These are phyloP conservation scores for Crematogaster levior DNA, from an alignment of 2,888 invertebrate genomes.

Conservation along the genomic window DNA sequence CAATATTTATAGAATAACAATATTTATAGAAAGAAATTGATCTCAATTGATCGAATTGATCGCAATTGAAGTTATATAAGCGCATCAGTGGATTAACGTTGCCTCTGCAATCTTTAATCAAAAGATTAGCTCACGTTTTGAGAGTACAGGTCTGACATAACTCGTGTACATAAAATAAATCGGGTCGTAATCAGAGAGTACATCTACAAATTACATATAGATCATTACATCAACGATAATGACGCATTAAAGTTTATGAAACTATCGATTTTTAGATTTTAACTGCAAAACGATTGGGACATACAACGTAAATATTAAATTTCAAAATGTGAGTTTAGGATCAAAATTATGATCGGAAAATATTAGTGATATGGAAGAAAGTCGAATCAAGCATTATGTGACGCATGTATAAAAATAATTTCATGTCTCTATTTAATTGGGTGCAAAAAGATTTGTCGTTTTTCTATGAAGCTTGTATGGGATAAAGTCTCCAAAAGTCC, in stretches of 20 bases:
- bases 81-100: background rate
- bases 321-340: background rate
- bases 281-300: background rate
- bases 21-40: background rate
- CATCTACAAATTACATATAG: constrained; percentile 61
- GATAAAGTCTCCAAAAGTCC: background rate
- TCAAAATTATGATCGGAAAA: background rate
- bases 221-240: constrained; percentile 10
- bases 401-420: background rate
- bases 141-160: background rate
- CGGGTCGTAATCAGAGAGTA: constrained; percentile 21
- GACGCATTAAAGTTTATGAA: constrained; percentile 11
- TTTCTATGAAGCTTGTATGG: background rate
- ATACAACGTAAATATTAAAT: background rate
- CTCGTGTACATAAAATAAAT: background rate
- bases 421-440: background rate
- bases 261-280: constrained; percentile 6
- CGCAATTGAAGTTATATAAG: background rate
- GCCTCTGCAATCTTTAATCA: constrained; percentile 50
- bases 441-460: background rate
- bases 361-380: background rate
- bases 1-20: background rate
- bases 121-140: constrained; percentile 40
- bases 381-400: background rate
- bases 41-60: background rate